Conservation (phyloP, 2,797 vertebrate species). For the Meriones psammophilus region DNA sequence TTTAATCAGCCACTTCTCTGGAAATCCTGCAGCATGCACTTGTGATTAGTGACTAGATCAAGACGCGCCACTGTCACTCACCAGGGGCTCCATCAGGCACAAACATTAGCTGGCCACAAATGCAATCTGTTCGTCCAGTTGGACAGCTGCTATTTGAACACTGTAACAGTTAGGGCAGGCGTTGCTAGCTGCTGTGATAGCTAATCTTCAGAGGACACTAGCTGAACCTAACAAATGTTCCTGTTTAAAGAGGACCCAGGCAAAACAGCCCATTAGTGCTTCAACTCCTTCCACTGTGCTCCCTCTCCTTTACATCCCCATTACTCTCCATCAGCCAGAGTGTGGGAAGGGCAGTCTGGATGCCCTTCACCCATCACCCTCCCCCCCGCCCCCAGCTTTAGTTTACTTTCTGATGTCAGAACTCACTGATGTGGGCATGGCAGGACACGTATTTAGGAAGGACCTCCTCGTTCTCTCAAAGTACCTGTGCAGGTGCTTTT, state of each 20-base stretch:
- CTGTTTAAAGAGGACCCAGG: neutral
- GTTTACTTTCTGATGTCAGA: neutral
- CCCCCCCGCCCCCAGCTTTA: neutral
- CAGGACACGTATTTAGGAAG: neutral
- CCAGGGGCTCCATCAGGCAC: neutral
- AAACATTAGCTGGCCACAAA: neutral
- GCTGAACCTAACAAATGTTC: neutral
- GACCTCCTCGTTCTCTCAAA: neutral
- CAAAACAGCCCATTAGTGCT: neutral
- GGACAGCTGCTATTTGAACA: neutral
- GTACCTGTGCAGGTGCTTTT: neutral
- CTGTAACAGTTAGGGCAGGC: neutral
- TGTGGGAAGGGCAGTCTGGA: neutral
- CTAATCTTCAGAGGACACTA: neutral
- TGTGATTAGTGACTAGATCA: neutral
- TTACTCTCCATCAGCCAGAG: neutral
- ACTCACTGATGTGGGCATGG: neutral
- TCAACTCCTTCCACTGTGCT: neutral
- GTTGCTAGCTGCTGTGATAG: neutral
- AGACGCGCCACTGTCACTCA: neutral
- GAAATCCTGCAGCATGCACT: neutral
- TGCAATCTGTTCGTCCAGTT: neutral
- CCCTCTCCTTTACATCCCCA: neutral
- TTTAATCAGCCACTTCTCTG: slow-evolving; percentile 62
- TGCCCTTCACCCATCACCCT: neutral